Evolutionary conservation across 2,113 vertebrate genomes (phyloP).

Genomic region (Nothoprocta perdicaria): DNA sequence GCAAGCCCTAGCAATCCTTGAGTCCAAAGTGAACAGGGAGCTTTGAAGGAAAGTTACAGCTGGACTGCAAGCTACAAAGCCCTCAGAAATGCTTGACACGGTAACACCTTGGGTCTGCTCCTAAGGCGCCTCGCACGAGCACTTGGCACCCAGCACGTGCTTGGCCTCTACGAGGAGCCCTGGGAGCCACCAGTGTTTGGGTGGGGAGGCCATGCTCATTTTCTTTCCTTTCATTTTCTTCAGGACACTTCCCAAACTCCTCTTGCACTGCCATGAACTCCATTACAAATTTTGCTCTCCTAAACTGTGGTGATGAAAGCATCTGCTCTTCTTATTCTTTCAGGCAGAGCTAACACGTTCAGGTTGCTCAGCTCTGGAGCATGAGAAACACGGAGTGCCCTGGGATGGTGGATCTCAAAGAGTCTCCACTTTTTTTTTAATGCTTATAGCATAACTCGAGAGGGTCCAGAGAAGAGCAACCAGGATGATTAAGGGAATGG

Average conservation of each 20-base stretch:
- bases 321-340: background rate
- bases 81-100: background rate
- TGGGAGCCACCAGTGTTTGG: background rate
- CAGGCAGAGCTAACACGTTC: too few species aligned
- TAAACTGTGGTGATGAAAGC: background rate
- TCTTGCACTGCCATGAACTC: background rate
- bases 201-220: background rate
- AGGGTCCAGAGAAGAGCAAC: too few species aligned
- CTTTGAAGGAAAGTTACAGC: background rate
- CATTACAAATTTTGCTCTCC: background rate
- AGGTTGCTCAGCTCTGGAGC: background rate
- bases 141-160: fast-evolving
- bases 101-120: fast-evolving
- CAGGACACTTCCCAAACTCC: background rate
- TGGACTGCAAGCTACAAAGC: background rate
- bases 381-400: background rate
- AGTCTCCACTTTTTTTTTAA: background rate
- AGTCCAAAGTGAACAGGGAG: background rate
- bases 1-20: too few species aligned
- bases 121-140: background rate
- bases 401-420: background rate
- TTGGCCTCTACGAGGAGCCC: background rate
- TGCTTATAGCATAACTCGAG: background rate
- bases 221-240: background rate
- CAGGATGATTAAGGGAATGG: too few species aligned